phyloP scores from a whole-genome alignment of 2,888 invertebrate genomes.

The Dysmachus trigonus region DNA sequence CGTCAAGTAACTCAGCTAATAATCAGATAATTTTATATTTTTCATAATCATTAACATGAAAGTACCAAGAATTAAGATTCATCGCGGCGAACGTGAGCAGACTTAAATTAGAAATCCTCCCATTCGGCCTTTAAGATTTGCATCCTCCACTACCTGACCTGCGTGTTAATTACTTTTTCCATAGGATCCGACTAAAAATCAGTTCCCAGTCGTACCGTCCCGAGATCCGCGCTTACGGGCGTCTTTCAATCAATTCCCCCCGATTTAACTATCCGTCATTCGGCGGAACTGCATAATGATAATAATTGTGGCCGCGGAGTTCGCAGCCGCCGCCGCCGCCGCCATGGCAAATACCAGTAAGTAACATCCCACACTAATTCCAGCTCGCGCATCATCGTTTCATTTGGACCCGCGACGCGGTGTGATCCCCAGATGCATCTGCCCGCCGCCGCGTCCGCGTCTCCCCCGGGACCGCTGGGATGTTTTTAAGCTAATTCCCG shows the following conservation, averaged over 20 bases:
- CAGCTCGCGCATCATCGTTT: conserved; percentile 35
- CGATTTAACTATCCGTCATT: conserved; percentile 36
- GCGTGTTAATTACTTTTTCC: not conserved
- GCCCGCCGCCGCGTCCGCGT: not conserved
- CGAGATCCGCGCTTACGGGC: not conserved
- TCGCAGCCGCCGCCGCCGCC: conserved; percentile 18
- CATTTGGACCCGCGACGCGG: not conserved
- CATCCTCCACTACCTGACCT: not conserved
- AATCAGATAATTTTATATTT: not conserved
- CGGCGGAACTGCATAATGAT: conserved; percentile 30
- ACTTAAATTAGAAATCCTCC: not conserved
- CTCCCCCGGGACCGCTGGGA: not conserved
- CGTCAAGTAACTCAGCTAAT: not conserved
- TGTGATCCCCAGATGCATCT: conserved; percentile 1
- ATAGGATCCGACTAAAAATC: not conserved
- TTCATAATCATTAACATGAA: not conserved
- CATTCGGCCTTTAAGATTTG: not conserved
- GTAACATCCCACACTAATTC: conserved; percentile 38
- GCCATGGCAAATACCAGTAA: conserved; percentile 39
- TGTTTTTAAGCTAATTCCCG: conserved; percentile 30
- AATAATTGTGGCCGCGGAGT: conserved; percentile 25
- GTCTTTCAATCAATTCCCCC: conserved; percentile 24
- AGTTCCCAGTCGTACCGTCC: not conserved
- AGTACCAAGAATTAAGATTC: not conserved
- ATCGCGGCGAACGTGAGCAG: not conserved